These are phyloP conservation scores for Cotesia vestalis DNA, from an alignment of 1,140 invertebrate genomes.

Conservation along the genomic window DNA sequence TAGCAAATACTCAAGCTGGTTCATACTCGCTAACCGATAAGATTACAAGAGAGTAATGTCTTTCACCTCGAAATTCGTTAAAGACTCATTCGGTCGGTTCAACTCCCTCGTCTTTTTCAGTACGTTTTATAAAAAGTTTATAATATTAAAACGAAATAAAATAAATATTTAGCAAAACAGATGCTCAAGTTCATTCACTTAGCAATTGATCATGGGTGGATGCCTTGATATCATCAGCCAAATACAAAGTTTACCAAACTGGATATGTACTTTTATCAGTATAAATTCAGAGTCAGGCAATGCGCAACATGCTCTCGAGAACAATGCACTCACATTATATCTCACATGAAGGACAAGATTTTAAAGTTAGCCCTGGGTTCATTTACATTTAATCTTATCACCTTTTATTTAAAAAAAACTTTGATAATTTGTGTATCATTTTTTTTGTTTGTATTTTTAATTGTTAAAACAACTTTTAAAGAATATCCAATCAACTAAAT, in stretches of 20 bases:
- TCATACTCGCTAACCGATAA: conserved; percentile 15
- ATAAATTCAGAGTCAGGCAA: conserved; percentile 35
- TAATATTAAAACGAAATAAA: too few relatives aligned
- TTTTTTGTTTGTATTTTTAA: background rate
- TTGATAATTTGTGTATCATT: background rate
- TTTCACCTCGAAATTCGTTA: conserved; percentile 33
- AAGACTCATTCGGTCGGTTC: background rate
- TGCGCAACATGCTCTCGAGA: conserved; percentile 44
- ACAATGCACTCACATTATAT: conserved; percentile 20
- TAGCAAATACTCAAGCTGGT: conserved; percentile 27
- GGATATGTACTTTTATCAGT: conserved; percentile 53
- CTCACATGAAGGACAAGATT: conserved; percentile 22
- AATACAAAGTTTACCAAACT: conserved; percentile 40
- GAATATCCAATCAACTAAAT: too few relatives aligned
- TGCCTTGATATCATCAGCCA: conserved; percentile 22
- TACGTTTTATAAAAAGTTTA: background rate
- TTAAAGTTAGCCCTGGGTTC: conserved; percentile 28
- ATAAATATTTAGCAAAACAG: conserved; percentile 26
- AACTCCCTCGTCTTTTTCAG: background rate
- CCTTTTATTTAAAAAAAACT: conserved; percentile 10
- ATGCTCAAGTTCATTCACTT: conserved; percentile 30
- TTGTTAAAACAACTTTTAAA: background rate
- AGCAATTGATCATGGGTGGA: background rate
- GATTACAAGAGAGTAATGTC: conserved; percentile 22
- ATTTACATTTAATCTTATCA: conserved; percentile 51